These are phyloP conservation scores for Caenorhabditis wallacei DNA, from an alignment of 2,888 invertebrate species.

Conservation along the genomic window DNA sequence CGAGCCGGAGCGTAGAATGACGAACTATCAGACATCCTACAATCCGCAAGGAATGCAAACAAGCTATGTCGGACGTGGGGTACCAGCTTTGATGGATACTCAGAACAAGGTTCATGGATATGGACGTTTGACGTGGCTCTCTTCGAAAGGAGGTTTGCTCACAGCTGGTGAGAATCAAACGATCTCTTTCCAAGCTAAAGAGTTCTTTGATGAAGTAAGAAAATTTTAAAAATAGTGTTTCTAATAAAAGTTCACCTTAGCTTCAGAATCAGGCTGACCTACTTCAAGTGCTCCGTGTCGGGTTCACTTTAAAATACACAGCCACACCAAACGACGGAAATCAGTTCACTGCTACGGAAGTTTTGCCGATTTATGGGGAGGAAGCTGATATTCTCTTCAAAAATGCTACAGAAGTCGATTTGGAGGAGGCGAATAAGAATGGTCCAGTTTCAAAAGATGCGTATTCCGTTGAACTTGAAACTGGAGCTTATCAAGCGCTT, in stretches of 20 bases:
- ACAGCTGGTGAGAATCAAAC: conserved; percentile 75
- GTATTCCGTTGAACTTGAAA: conserved; percentile 68
- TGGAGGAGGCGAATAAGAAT: conserved; percentile 68
- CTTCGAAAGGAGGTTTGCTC: conserved; percentile 81
- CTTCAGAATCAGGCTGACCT: conserved; percentile 80
- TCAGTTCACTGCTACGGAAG: conserved; percentile 81
- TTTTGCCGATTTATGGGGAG: conserved; percentile 77
- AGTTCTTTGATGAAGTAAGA: conserved; percentile 81
- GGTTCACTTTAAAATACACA: conserved; percentile 80
- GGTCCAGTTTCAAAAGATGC: conserved; percentile 67
- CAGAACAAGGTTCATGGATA: neutral
- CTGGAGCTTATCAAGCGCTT: conserved; percentile 77
- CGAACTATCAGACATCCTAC: neutral
- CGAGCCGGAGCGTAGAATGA: no score
- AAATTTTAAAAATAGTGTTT: conserved; percentile 17
- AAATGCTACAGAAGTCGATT: conserved; percentile 68
- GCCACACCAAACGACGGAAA: conserved; percentile 71
- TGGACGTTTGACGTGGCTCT: conserved; percentile 74
- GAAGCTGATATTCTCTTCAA: conserved; percentile 72
- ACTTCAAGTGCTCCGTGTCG: conserved; percentile 80
- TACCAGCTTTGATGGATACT: neutral
- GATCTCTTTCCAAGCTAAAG: conserved; percentile 82
- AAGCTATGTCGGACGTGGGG: neutral
- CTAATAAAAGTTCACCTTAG: neutral
- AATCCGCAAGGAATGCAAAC: neutral